phyloP scores from a whole-genome alignment of 1,140 invertebrate species.

The Aphelinus certus region DNA sequence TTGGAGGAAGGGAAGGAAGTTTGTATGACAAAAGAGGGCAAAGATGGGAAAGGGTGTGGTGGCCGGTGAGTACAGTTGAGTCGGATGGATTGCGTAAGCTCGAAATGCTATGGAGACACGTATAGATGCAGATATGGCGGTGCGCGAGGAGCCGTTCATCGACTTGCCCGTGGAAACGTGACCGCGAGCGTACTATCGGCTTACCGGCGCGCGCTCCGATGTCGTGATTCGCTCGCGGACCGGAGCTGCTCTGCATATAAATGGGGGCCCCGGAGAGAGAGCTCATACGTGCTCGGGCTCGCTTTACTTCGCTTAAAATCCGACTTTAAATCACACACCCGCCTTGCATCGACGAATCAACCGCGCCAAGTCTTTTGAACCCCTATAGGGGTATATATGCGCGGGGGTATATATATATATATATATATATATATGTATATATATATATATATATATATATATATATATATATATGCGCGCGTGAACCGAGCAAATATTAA shows the following conservation, averaged over 20 bases:
- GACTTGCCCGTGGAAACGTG: slow-evolving; percentile 41
- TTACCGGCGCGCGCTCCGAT: slow-evolving; percentile 28
- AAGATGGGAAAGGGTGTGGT: slow-evolving; percentile 5
- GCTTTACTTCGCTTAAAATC: no score
- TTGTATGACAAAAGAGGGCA: slow-evolving; percentile 25
- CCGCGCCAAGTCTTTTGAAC: no score
- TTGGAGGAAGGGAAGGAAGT: not conserved
- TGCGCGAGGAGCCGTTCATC: slow-evolving; percentile 41
- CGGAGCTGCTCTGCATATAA: slow-evolving; percentile 6
- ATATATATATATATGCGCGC: no score
- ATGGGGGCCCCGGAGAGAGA: slow-evolving; percentile 1
- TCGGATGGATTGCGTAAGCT: slow-evolving; percentile 44
- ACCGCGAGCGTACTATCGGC: slow-evolving; percentile 35
- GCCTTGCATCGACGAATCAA: no score
- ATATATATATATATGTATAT: no score
- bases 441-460: no score
- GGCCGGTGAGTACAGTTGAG: slow-evolving; percentile 8
- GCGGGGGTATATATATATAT: no score
- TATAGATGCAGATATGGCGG: no score
- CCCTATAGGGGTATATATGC: no score
- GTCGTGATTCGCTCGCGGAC: not conserved
- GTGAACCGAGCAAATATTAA: no score
- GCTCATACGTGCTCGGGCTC: no score
- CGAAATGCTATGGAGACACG: slow-evolving; percentile 32
- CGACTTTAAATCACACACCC: no score